Evolutionary conservation across 2,797 vertebrate species (phyloP).

Genomic region (Hypotaenidia okinawae): DNA sequence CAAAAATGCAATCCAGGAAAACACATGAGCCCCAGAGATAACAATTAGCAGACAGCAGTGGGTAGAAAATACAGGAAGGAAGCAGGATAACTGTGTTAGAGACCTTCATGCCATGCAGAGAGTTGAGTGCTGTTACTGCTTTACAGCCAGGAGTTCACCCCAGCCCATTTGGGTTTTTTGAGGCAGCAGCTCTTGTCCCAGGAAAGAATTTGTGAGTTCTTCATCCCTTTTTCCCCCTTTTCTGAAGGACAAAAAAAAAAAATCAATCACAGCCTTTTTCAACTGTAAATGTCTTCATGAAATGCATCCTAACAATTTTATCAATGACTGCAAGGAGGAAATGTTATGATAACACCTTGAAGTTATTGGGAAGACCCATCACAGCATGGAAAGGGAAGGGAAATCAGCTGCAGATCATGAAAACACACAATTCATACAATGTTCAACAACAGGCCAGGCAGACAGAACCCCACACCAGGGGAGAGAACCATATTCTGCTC

Average conservation of each 20-base stretch:
- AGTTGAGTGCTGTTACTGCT: background rate
- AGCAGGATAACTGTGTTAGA: background rate
- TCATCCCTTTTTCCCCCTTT: no score
- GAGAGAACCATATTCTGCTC: background rate
- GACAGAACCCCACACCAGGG: background rate
- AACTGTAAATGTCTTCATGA: background rate
- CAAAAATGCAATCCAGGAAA: background rate
- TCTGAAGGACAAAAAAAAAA: background rate
- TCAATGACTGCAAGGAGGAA: background rate
- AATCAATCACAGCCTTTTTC: background rate
- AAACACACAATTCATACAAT: background rate
- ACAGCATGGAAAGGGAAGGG: background rate
- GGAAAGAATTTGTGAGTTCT: background rate
- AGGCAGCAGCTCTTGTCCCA: background rate
- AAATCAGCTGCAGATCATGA: background rate
- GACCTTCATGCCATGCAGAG: no score
- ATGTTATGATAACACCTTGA: background rate
- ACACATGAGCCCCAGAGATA: background rate
- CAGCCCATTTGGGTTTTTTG: accelerated
- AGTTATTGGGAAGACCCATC: background rate
- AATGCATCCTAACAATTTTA: background rate
- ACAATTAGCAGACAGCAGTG: background rate
- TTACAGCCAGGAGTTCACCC: background rate
- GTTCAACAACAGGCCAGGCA: background rate
- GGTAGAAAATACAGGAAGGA: background rate